Conservation (phyloP, 2,888 invertebrate genomes). For the Sialis lutaria region DNA sequence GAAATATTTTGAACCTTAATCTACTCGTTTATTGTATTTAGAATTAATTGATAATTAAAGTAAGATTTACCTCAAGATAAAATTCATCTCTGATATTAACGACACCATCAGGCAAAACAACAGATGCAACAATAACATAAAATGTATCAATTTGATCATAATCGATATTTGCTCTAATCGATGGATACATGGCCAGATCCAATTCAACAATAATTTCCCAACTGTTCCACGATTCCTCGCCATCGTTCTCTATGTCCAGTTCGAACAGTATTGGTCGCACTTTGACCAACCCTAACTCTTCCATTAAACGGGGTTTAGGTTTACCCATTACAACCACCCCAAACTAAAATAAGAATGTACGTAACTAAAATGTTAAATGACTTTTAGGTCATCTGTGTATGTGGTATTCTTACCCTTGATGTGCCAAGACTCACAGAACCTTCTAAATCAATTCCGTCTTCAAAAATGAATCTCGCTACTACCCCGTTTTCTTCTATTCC, state of each 20-base stretch:
- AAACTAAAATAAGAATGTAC: slow-evolving; percentile 17
- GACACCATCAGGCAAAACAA: slow-evolving; percentile 34
- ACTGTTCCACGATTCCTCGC: slow-evolving; percentile 26
- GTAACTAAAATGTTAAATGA: background rate
- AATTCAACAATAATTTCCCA: slow-evolving; percentile 37
- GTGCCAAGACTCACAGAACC: slow-evolving; percentile 48
- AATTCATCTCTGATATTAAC: slow-evolving; percentile 38
- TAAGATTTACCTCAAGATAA: slow-evolving; percentile 28
- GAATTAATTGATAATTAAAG: background rate
- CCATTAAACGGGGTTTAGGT: slow-evolving; percentile 21
- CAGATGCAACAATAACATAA: slow-evolving; percentile 27
- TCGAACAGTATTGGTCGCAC: slow-evolving; percentile 11
- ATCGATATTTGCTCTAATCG: slow-evolving; percentile 34
- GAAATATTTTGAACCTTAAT: no score
- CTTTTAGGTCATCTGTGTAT: background rate
- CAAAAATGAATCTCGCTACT: slow-evolving; percentile 48
- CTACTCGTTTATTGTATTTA: no score
- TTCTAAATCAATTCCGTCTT: slow-evolving; percentile 48
- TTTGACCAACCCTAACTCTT: slow-evolving; percentile 22
- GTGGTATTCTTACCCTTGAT: slow-evolving; percentile 30
- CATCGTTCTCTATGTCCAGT: slow-evolving; percentile 14
- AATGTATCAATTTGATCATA: slow-evolving; percentile 30
- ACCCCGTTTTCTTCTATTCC: slow-evolving; percentile 63
- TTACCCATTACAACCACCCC: slow-evolving; percentile 23
- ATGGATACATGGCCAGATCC: slow-evolving; percentile 36